Evolutionary conservation across 1,140 invertebrate species (phyloP), one percentile per base, ranked within the genome.

Genomic region (Nasonia vitripennis): DNA sequence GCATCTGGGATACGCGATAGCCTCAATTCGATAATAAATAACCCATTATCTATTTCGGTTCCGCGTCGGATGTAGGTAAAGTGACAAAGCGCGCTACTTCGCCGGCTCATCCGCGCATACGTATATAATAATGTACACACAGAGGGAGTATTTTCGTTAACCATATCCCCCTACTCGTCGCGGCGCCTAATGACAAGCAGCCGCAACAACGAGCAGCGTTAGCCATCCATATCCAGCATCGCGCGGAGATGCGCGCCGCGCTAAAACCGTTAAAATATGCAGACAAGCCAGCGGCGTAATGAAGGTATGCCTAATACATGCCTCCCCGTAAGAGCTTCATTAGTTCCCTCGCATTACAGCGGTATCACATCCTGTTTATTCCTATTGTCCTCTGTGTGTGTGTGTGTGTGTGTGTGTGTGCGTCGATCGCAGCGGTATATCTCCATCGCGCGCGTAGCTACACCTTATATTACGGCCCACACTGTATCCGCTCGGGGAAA

Each of bases 221-320:
- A 7, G 20, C 55, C 55, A 62, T 62, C 55, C 20, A n/a, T 62
- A 62, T 62, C 2, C 55, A 62, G 55, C 55, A 86, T 17, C 2
- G 55, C 75, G 23, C 55, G n/a, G 83, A 82, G 87, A 87, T 85
- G 3, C 55, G 81, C 81, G 89, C 88, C 78, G 88, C 88, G 89
- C 87, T 89, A 91, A 91, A 89, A 86, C 78, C 85, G 78, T 87
- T 92, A 86, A 92, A 92, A 92, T 91, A 92, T 92, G 88, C 87
- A 92, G 83, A 62, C 55, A 7, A 20, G 55, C 55, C 86, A 85
- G 81, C 83, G 86, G 87, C 87, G 88, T 92, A 92, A 92, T 92
- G 90, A 92, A 91, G 90, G 89, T 90, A 90, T 92, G 91, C 91
- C 91, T 92, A 90, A 92, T 92, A 91, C 91, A 92, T 91, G 88